These are phyloP conservation scores for Oeneis ivallda DNA, from an alignment of 2,888 invertebrate genomes.

Conservation along the genomic window DNA sequence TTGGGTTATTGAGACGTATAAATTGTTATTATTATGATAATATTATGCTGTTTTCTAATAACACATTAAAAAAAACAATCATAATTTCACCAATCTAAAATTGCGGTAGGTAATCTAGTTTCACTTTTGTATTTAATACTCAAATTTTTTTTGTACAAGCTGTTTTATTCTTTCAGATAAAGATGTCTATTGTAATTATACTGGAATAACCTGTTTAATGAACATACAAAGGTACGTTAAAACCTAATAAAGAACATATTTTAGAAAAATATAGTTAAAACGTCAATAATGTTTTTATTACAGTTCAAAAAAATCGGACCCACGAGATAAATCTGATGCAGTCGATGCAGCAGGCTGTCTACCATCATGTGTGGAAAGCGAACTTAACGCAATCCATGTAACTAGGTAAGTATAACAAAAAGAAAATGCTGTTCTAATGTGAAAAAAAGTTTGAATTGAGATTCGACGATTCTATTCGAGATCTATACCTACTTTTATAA, in stretches of 20 bases:
- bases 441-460: too few species aligned
- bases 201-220: conserved; percentile 79
- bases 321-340: conserved; percentile 59
- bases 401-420: conserved; percentile 44
- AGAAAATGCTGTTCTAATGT: too few species aligned
- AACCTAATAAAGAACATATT: neutral
- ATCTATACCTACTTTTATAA: too few species aligned
- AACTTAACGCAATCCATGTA: conserved; percentile 58
- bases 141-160: neutral
- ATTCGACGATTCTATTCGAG: too few species aligned
- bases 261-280: neutral
- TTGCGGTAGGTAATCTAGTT: too few species aligned
- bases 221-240: conserved; percentile 50
- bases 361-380: conserved; percentile 82
- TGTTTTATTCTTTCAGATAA: conserved; percentile 57
- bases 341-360: conserved; percentile 66
- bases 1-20: too few species aligned
- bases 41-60: too few species aligned
- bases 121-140: too few species aligned
- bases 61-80: neutral
- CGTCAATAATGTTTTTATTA: conserved; percentile 26
- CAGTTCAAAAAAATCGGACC: conserved; percentile 67
- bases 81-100: neutral
- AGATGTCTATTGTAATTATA: conserved; percentile 76
- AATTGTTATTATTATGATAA: too few species aligned